These are phyloP conservation scores for Bombus impatiens DNA, from an alignment of 1,140 invertebrate genomes.

Conservation along the genomic window DNA sequence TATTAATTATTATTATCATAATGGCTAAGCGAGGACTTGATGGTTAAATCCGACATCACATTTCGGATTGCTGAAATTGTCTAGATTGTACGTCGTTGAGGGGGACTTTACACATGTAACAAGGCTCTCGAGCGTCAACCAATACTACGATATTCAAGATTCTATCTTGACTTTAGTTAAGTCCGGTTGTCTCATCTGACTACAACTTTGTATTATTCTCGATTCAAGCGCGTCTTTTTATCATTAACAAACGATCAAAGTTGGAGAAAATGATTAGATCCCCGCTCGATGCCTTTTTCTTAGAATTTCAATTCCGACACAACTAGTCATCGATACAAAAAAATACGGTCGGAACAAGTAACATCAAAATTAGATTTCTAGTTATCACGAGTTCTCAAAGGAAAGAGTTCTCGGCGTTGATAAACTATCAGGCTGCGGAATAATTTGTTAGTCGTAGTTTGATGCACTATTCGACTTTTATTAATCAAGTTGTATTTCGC, in stretches of 20 bases:
- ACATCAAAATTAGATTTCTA: neutral
- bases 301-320: too few species aligned
- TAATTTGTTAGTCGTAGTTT: neutral
- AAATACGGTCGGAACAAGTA: neutral
- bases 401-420: neutral
- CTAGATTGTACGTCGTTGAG: conserved; percentile 50
- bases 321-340: neutral
- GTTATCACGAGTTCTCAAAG: neutral
- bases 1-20: conserved; percentile 65
- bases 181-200: too few species aligned
- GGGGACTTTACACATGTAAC: conserved; percentile 52
- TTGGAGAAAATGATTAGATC: neutral
- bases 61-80: conserved; percentile 60
- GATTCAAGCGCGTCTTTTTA: neutral
- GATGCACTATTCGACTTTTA: conserved; percentile 25
- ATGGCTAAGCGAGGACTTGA: conserved; percentile 42
- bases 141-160: too few species aligned
- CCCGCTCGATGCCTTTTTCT: too few species aligned
- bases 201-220: too few species aligned
- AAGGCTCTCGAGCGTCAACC: conserved; percentile 14
- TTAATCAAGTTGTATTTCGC: conserved; percentile 26
- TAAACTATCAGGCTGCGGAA: conserved; percentile 3
- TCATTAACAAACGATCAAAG: neutral
- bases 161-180: too few species aligned
- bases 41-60: conserved; percentile 52